These are phyloP conservation scores for Haemorhous mexicanus DNA, from an alignment of 2,113 vertebrate genomes.

Conservation along the genomic window DNA sequence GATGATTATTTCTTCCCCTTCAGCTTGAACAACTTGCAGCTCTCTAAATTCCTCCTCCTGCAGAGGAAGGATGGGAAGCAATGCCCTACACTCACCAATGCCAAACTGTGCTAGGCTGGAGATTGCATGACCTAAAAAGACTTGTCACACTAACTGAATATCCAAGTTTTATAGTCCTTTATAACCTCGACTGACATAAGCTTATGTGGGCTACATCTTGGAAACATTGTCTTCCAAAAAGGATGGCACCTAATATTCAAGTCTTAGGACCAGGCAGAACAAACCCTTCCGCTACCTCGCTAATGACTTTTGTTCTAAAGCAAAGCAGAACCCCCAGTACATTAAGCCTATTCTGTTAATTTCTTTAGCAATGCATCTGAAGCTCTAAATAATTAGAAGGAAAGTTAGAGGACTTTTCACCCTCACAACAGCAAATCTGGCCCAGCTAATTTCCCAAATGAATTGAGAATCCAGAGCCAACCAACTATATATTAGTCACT, in stretches of 20 bases:
- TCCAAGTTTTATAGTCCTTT: not conserved
- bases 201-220: not conserved
- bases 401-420: not conserved
- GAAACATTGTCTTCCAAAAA: not conserved
- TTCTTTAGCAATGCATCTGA: not conserved
- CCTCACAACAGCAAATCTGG: not conserved
- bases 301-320: not conserved
- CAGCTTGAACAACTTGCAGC: not conserved
- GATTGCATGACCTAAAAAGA: not conserved
- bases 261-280: not conserved
- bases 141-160: not conserved
- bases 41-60: not conserved
- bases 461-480: not conserved
- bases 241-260: not conserved
- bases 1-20: not conserved
- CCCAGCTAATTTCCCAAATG: not conserved
- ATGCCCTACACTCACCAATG: not conserved
- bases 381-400: not conserved
- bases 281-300: not conserved
- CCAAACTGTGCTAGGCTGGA: not conserved
- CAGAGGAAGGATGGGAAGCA: not conserved
- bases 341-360: not conserved
- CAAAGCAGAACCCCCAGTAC: rapidly evolving
- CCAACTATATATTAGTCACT: not conserved
- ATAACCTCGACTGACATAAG: not conserved